phyloP scores from a whole-genome alignment of 2,113 vertebrate species.

The Orcinus orca region DNA sequence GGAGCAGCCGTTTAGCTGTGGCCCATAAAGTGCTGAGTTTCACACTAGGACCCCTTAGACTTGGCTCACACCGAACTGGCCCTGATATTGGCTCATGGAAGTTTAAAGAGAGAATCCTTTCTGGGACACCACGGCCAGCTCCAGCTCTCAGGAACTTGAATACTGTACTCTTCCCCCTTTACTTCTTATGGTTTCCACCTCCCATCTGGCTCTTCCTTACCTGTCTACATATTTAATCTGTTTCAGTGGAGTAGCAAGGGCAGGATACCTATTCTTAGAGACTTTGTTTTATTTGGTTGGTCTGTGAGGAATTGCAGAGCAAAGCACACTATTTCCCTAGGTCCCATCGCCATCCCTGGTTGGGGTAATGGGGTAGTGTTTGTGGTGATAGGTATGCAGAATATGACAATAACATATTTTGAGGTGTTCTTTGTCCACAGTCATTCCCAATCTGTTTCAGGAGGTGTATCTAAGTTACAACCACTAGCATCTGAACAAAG shows the following conservation, averaged over 20 bases:
- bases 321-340: not conserved
- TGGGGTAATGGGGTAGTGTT: not conserved
- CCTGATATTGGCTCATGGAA: not conserved
- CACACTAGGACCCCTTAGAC: not conserved
- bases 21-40: not conserved
- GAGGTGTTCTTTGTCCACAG: not conserved
- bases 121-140: not conserved
- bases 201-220: not conserved
- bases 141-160: not conserved
- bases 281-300: not conserved
- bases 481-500: not conserved
- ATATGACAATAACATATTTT: not conserved
- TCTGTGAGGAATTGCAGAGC: not conserved
- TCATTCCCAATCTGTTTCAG: not conserved
- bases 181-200: not conserved
- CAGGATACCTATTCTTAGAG: not conserved
- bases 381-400: not conserved
- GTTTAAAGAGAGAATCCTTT: not conserved
- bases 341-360: not conserved
- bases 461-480: not conserved
- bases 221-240: not conserved
- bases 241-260: not conserved
- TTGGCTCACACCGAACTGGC: not conserved
- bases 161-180: not conserved
- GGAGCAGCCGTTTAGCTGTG: not conserved